Evolutionary conservation across 2,888 invertebrate species (phyloP), one percentile per base, ranked within the genome.

Genomic region (Diarsia brunnea): DNA sequence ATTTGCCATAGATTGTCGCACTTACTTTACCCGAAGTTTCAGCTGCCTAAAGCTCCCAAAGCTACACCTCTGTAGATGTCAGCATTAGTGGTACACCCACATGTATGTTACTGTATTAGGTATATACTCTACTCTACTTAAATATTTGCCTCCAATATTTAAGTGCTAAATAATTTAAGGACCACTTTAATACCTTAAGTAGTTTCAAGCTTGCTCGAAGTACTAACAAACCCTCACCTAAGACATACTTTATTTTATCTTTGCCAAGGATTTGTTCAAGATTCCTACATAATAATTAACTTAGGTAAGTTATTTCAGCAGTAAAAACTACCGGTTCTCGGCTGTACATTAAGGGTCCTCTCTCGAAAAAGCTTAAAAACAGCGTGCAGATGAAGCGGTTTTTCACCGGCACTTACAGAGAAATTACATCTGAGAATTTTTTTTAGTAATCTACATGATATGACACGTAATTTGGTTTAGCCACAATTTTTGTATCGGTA

Each of bases 271-370:
- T 75, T 19, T 49, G 31, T 43, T 58, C 5, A 64, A 53, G 45
- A 60, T 65, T 60, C n/a, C n/a, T 38, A 53, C 45, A 38, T 65
- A 74, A 71, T 58, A 82, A 69, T 75, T 79, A 61, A 71, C n/a
- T 60, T 45, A 38, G 49, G 12, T 73, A n/a, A 75, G 60, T 75
- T 82, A 84, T 67, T 51, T 31, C 55, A 66, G 24, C 43, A 49
- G 53, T 63, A 64, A 45, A 75, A 69, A 79, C 47, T 63, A 69
- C 38, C 43, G 19, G 47, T 24, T 61, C 73, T 60, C 38, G 61
- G 61, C 58, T 71, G 31, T 45, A 70, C 45, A 79, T 70, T 68
- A n/a, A n/a, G n/a, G n/a, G n/a, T n/a, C n/a, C n/a, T n/a, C n/a
- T n/a, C n/a, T n/a, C n/a, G n/a, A n/a, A n/a, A n/a, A n/a, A n/a